Conservation (phyloP, 2,888 invertebrate genomes). For the Diplazon laetatorius region DNA sequence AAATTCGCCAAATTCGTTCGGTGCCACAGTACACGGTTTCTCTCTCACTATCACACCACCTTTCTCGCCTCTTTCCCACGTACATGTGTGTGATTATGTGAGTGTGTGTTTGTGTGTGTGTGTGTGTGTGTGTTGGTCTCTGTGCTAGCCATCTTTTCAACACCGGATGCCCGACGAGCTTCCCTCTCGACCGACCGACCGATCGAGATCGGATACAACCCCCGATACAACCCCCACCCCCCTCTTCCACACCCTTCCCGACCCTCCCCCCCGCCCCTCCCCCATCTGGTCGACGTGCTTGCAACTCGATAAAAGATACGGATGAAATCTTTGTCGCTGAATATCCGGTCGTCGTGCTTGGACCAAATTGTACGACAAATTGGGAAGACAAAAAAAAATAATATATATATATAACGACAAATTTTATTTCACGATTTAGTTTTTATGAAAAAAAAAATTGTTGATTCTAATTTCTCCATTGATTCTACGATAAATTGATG, state of each 20-base stretch:
- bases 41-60: slow-evolving; percentile 34
- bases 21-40: slow-evolving; percentile 61
- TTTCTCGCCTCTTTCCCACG: slow-evolving; percentile 6
- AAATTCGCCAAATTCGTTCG: slow-evolving; percentile 81
- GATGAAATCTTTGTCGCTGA: slow-evolving; percentile 24
- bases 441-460: too few species aligned
- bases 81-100: background rate
- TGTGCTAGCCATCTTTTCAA: slow-evolving; percentile 34
- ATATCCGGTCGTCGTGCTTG: slow-evolving; percentile 2
- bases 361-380: too few species aligned
- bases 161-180: slow-evolving; percentile 37
- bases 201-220: slow-evolving; percentile 48
- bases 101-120: background rate
- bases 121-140: slow-evolving; percentile 25
- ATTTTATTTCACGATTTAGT: too few species aligned
- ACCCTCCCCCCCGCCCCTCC: too few species aligned
- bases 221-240: too few species aligned
- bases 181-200: slow-evolving; percentile 40
- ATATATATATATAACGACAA: too few species aligned
- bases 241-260: too few species aligned
- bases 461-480: too few species aligned
- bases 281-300: too few species aligned
- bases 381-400: too few species aligned
- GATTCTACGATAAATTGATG: too few species aligned
- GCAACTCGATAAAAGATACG: slow-evolving; percentile 11